Evolutionary conservation across 2,113 vertebrate species (phyloP), one percentile per base, ranked within the genome.

Genomic region (Tragulus kanchil): DNA sequence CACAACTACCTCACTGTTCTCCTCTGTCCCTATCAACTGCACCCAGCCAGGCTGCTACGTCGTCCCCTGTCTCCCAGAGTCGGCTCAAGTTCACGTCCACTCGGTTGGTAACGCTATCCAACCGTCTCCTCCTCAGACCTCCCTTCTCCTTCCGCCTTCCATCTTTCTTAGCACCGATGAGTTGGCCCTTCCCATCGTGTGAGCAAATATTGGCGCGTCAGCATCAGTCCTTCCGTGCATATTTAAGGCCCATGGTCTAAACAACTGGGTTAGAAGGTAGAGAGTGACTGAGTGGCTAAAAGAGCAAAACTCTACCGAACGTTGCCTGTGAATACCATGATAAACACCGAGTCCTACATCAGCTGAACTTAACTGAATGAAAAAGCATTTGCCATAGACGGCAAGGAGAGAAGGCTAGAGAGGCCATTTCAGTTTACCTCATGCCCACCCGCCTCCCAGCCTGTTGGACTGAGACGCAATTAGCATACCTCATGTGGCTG

Each of bases 181-280:
- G n/a, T 17, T 69, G 67, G 17, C 17, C 42, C 67, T 69, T 69
- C 16, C 19, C 65, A 69, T 69, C n/a, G 19, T 31, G 65, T 10
- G n/a, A 36, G 31, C 65, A 36, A 69, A 17, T 36, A 36, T 1
- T 36, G 16, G 17, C 36, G 17, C 21, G 36, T 19, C 4, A 21
- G 8, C 17, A 21, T 17, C 21, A 42, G 67, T 11, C 67, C n/a
- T 21, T 9, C 67, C 19, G 42, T 21, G 8, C 36, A 69, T 21
- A 36, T 69, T 8, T 17, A 69, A n/a, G n/a, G 17, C 50, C 25
- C 28, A 62, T 11, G 48, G 28, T 61, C 17, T n/a, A n/a, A 78
- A 77, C 25, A 85, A 69, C 15, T 85, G 59, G 17, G 19, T 56
- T 85, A 85, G 56, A 93, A 65, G 59, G 59, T n/a, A n/a, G 59